A percentile compares a stretch with the other conserved stretches of the same genome.
Evolutionary conservation across 1,140 invertebrate genomes (phyloP).

Genomic region (Drosophila bifasciata): DNA sequence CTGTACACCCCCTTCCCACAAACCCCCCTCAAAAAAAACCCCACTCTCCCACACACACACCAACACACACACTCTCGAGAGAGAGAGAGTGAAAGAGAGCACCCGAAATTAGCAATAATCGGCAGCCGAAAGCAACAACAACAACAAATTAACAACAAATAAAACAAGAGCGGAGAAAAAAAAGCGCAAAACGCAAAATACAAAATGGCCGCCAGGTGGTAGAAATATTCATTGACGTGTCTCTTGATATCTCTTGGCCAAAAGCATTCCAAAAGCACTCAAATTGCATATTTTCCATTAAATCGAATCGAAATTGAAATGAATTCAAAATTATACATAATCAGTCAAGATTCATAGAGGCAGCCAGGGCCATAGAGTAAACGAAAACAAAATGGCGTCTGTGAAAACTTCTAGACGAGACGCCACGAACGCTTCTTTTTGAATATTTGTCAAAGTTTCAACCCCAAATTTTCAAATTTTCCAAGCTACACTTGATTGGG

Average conservation of each 20-base stretch:
- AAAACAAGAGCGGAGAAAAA: constrained; percentile 33
- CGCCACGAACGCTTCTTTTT: constrained; percentile 3
- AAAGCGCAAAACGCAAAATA: constrained; percentile 8
- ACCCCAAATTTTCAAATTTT: neutral
- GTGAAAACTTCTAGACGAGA: constrained; percentile 1
- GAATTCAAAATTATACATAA: too few relatives aligned
- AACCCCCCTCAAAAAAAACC: neutral
- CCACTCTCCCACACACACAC: constrained; percentile 17
- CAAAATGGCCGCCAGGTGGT: constrained; percentile 72
- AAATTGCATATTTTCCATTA: constrained; percentile 35
- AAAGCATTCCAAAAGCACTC: neutral
- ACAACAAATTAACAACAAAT: constrained; percentile 40
- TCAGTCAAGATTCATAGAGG: neutral
- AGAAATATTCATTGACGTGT: constrained; percentile 58
- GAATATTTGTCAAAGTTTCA: constrained; percentile 16
- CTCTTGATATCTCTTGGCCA: constrained; percentile 9
- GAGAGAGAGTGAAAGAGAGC: constrained; percentile 7
- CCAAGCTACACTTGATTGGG: constrained; percentile 2
- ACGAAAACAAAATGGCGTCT: constrained; percentile 44
- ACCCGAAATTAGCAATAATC: constrained; percentile 68
- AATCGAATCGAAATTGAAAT: constrained; percentile 16
- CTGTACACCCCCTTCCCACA: constrained; percentile 10
- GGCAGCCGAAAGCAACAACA: constrained; percentile 31
- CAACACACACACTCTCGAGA: constrained; percentile 40
- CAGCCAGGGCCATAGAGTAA: neutral